Base-by-base conservation (phyloP, 1,140 invertebrate species). In the Brachionus manjavacas region DNA sequence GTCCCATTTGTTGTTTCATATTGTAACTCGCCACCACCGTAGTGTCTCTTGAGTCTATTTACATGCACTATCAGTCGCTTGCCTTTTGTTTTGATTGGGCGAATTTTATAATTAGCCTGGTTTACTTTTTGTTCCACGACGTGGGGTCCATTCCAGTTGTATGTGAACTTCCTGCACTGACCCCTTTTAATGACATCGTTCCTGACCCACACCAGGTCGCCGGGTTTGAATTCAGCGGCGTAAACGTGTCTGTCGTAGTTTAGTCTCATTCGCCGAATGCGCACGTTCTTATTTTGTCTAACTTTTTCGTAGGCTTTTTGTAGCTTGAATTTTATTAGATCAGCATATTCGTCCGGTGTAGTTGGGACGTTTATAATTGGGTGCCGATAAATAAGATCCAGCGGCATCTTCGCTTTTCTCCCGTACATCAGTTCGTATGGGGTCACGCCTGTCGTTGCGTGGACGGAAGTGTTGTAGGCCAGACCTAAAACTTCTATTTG, bases 351-450 rank as follows among this genome's bases (percentile, higher is more conserved):
- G 4, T 31, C 70, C 70, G 3, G 70, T 25, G 31, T 39, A 1
- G 16, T 31, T 74, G 70, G 70, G 28, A 39, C 41, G 31, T 39
- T 39, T 39, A 74, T 39, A 25, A 39, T 31, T 74, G 28, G 31
- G 16, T 39, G 31, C 16, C 31, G 70, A 31, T 41, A 74, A 41
- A 74, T 46, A 25, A 74, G 28, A 12, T 74, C 70, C 28, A 74
- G 41, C 9, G 25, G 70, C 31, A 74, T 74, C 70, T 74, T 74
- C 28, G 70, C 16, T 46, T 39, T 46, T 74, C 70, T 20, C n/a
- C 70, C 70, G 23, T 74, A 74, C n/a, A 20, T 74, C 55, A 64
- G 23, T 64, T 64, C 55, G 23, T 64, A 64, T 64, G n/a, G n/a
- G n/a, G n/a, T n/a, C n/a, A n/a, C n/a, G n/a, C n/a, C n/a, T n/a